These are phyloP conservation scores for Miniopterus natalensis DNA, from an alignment of 2,113 vertebrate species.

Conservation along the genomic window DNA sequence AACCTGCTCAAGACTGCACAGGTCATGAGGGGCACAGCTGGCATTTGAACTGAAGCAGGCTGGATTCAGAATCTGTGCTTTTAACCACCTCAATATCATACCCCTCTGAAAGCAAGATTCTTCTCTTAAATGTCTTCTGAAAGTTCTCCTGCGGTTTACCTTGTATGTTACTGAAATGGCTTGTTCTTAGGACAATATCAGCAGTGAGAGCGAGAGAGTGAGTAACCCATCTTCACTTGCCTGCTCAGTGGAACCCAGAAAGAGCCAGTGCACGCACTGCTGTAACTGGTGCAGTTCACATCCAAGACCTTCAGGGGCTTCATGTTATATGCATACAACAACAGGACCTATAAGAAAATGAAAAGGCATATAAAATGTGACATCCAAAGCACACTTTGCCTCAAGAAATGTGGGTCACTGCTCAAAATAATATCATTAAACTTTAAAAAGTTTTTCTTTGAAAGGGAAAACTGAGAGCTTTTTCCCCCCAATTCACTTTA, in stretches of 20 bases:
- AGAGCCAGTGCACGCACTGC: neutral
- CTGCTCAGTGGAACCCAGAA: slow-evolving; percentile 74
- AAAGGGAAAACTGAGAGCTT: neutral
- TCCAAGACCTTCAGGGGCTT: slow-evolving; percentile 60
- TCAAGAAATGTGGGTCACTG: neutral
- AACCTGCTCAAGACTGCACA: neutral
- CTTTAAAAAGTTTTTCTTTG: slow-evolving; percentile 40
- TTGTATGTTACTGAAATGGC: neutral
- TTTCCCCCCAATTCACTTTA: neutral
- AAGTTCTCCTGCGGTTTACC: neutral
- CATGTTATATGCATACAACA: slow-evolving; percentile 82
- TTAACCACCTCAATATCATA: neutral
- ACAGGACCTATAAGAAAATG: slow-evolving; percentile 79
- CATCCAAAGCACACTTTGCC: neutral
- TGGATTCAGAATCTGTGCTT: neutral
- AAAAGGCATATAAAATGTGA: neutral
- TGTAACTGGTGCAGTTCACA: neutral
- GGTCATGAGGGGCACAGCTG: neutral
- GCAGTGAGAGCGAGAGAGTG: neutral
- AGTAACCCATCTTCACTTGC: slow-evolving; percentile 60
- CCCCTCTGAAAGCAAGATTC: neutral
- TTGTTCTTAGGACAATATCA: neutral
- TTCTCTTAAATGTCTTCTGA: neutral
- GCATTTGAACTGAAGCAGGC: neutral
- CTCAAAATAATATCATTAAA: slow-evolving; percentile 14